Evolutionary conservation across 2,888 invertebrate genomes (phyloP).

Genomic region (Perdita meconis): DNA sequence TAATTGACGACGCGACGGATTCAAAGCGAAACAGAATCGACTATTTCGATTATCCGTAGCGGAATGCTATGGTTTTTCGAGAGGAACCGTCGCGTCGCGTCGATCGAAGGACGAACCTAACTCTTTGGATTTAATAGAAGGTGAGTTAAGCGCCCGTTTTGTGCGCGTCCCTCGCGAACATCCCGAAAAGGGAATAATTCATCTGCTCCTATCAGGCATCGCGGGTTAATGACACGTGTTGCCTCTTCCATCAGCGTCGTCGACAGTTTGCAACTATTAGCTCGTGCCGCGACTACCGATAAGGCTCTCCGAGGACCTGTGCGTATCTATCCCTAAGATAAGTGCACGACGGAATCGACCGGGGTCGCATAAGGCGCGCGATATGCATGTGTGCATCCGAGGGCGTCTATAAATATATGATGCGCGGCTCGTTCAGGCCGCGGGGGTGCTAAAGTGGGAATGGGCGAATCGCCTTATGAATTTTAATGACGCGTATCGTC

Average conservation of each 20-base stretch:
- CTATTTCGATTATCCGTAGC: no score
- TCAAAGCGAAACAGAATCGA: neutral
- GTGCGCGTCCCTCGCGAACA: neutral
- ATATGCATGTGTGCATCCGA: slow-evolving; percentile 56
- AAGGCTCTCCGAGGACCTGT: slow-evolving; percentile 2
- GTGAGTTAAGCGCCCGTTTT: no score
- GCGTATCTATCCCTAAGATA: slow-evolving; percentile 15
- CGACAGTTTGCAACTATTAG: slow-evolving; percentile 14
- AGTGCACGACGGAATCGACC: slow-evolving; percentile 35
- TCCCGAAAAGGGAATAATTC: neutral
- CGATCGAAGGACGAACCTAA: no score
- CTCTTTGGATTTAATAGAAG: no score
- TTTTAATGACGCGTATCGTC: slow-evolving; percentile 77
- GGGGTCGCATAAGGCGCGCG: slow-evolving; percentile 26
- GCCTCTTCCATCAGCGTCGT: neutral
- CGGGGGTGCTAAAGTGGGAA: slow-evolving; percentile 71
- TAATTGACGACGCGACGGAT: slow-evolving; percentile 19
- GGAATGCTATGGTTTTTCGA: no score
- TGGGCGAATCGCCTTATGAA: slow-evolving; percentile 75
- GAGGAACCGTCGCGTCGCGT: no score
- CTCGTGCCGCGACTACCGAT: neutral
- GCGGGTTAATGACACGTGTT: neutral
- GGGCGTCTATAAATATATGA: slow-evolving; percentile 75
- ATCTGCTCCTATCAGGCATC: neutral
- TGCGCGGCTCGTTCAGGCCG: slow-evolving; percentile 55